These are phyloP conservation scores for Ornithoptera priamus DNA, from an alignment of 2,888 invertebrate species.

Conservation along the genomic window DNA sequence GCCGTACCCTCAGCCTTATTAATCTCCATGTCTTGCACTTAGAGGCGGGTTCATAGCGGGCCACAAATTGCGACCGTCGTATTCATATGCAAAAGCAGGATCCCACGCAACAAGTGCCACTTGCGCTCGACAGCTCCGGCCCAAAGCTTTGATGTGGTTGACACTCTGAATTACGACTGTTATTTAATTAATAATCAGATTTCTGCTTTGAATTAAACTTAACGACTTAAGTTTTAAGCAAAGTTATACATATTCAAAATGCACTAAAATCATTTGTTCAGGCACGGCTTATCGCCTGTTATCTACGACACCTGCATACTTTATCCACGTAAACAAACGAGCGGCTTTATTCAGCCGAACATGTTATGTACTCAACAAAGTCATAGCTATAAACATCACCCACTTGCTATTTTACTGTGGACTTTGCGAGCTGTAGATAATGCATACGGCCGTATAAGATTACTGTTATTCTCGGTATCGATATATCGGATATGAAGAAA, in stretches of 20 bases:
- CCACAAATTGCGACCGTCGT: slow-evolving; percentile 58
- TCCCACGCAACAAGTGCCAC: slow-evolving; percentile 70
- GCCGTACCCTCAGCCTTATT: slow-evolving; percentile 43
- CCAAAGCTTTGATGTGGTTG: slow-evolving; percentile 17
- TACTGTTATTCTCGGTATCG: slow-evolving; percentile 9
- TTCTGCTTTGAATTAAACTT: slow-evolving; percentile 2
- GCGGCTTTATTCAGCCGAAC: slow-evolving; percentile 15
- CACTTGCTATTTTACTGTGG: slow-evolving; percentile 8
- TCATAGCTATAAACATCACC: slow-evolving; percentile 17
- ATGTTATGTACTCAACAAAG: slow-evolving; percentile 8
- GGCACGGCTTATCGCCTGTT: slow-evolving; percentile 30
- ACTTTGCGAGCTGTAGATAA: slow-evolving; percentile 7
- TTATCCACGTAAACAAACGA: slow-evolving; percentile 32
- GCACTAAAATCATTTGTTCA: slow-evolving; percentile 1
- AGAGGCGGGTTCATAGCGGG: slow-evolving; percentile 43
- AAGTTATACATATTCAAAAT: slow-evolving; percentile 1
- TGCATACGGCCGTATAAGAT: slow-evolving; percentile 9
- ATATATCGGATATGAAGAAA: slow-evolving; percentile 19
- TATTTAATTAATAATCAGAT: slow-evolving; percentile 7
- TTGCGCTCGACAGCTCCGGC: slow-evolving; percentile 44
- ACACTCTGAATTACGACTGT: slow-evolving; percentile 7
- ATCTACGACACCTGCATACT: slow-evolving; percentile 32
- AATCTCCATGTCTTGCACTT: slow-evolving; percentile 31
- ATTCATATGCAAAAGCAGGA: slow-evolving; percentile 57
- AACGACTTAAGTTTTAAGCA: slow-evolving; percentile 2